phyloP scores from a whole-genome alignment of 2,113 vertebrate genomes.

The Eubucco bourcierii region DNA sequence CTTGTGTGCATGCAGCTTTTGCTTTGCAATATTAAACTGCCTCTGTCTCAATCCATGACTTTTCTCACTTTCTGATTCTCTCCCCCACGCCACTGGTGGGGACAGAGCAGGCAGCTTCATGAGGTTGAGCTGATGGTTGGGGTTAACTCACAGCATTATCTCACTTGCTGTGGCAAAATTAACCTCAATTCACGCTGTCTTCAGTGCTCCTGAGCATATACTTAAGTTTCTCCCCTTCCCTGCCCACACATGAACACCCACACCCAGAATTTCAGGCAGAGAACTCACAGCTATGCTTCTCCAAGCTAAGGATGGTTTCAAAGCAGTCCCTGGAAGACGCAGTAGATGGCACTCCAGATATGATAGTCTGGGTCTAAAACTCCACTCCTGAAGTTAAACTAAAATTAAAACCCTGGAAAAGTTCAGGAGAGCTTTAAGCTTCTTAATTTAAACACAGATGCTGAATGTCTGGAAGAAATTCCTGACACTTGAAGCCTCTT shows the following conservation, averaged over 20 bases:
- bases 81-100: fast-evolving
- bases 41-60: not conserved
- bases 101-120: fast-evolving
- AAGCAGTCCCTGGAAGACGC: slow-evolving; percentile 13
- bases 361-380: not conserved
- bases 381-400: slow-evolving; percentile 3
- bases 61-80: not conserved
- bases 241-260: fast-evolving
- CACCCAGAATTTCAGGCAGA: not conserved
- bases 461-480: slow-evolving; percentile 50
- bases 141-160: not conserved
- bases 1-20: not conserved
- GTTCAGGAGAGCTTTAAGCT: slow-evolving; percentile 45
- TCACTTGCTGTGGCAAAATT: not conserved
- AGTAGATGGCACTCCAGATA: slow-evolving; percentile 63
- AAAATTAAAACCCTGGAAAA: slow-evolving; percentile 36
- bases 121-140: not conserved
- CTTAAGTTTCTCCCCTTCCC: not conserved
- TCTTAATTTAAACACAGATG: slow-evolving; percentile 68
- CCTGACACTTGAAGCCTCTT: slow-evolving; percentile 60
- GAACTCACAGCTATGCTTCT: not conserved
- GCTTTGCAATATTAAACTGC: not conserved
- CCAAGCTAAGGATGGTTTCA: not conserved
- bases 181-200: not conserved
- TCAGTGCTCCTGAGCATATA: not conserved